These are phyloP conservation scores for Lithobates sylvaticus DNA, from an alignment of 2,797 vertebrate genomes.

Conservation along the genomic window DNA sequence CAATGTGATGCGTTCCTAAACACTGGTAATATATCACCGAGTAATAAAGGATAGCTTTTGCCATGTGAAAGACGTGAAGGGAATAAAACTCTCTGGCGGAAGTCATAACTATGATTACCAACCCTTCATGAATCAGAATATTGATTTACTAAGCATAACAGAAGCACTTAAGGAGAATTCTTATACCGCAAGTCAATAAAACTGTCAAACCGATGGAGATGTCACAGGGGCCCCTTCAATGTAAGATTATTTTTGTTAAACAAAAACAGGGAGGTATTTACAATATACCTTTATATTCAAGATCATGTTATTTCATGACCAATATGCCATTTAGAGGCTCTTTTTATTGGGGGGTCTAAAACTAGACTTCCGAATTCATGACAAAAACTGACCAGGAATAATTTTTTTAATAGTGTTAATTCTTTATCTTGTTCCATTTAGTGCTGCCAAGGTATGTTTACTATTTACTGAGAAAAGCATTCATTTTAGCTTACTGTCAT, in stretches of 20 bases:
- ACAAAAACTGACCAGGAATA: no score
- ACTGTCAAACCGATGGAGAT: neutral
- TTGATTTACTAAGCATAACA: constrained; percentile 2
- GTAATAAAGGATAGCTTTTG: neutral
- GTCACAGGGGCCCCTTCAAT: neutral
- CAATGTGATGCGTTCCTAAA: neutral
- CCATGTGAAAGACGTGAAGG: constrained; percentile 7
- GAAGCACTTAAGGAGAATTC: neutral
- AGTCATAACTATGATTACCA: neutral
- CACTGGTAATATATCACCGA: neutral
- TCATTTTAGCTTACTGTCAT: no score
- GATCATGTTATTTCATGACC: no score
- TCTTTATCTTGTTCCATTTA: no score
- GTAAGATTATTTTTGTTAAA: neutral
- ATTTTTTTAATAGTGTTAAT: no score
- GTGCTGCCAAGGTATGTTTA: no score
- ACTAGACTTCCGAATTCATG: no score
- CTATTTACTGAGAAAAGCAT: no score
- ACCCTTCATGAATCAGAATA: constrained; percentile 3
- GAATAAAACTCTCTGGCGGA: neutral
- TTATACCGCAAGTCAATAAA: constrained; percentile 3
- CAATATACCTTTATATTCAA: no score
- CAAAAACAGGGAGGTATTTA: no score
- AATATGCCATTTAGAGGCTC: no score
- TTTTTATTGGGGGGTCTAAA: no score